phyloP scores from a whole-genome alignment of 2,888 invertebrate genomes.

The Aradus depressus region DNA sequence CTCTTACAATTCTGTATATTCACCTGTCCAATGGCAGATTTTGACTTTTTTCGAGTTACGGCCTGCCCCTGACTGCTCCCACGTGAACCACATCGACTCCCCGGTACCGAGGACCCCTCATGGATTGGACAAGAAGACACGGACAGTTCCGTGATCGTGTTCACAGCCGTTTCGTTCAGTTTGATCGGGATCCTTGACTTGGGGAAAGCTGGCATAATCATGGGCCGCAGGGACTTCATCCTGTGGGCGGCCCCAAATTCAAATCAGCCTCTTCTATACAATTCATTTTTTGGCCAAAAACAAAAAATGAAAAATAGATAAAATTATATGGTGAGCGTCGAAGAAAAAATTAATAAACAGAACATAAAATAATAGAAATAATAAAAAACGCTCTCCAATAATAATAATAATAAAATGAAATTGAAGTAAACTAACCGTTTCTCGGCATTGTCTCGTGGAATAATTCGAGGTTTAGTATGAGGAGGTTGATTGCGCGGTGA shows the following conservation, averaged over 20 bases:
- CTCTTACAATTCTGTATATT: no score
- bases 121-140: constrained; percentile 6
- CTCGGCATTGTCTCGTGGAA: constrained; percentile 10
- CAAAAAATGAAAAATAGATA: constrained; percentile 2
- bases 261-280: constrained; percentile 5
- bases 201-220: background rate
- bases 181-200: constrained; percentile 1
- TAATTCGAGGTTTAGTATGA: constrained; percentile 1
- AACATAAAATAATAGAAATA: background rate
- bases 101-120: no score
- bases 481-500: background rate
- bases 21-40: no score
- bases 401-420: no score
- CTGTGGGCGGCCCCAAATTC: constrained; percentile 11
- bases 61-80: no score
- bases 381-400: no score
- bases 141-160: constrained; percentile 2
- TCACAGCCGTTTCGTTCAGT: constrained; percentile 3
- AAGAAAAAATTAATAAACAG: background rate
- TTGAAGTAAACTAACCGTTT: no score
- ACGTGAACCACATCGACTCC: no score
- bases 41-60: no score
- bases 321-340: background rate
- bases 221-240: constrained; percentile 3
- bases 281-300: constrained; percentile 1